Evolutionary conservation across 2,888 invertebrate species (phyloP).

Genomic region (Ophion ellenae): DNA sequence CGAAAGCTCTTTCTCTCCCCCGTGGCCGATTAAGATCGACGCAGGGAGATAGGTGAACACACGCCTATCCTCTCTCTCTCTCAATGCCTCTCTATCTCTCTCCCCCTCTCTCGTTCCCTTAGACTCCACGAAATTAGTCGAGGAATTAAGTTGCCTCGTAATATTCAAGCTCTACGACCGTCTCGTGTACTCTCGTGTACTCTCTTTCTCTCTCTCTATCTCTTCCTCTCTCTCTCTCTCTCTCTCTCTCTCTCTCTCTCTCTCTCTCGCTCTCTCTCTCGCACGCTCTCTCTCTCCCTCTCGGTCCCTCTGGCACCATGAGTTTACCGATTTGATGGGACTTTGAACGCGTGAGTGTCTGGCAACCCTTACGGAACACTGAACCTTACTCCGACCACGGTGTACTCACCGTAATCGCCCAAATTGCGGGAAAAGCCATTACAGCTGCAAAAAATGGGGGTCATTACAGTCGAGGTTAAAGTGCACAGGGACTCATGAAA

Average conservation of each 20-base stretch:
- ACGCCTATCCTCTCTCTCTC: neutral
- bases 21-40: constrained; percentile 59
- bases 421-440: constrained; percentile 68
- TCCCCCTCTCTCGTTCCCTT: constrained; percentile 12
- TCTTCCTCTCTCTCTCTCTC: constrained; percentile 2
- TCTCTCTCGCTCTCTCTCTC: neutral
- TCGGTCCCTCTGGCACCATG: constrained; percentile 22
- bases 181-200: constrained; percentile 21
- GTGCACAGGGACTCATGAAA: neutral
- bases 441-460: neutral
- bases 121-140: constrained; percentile 71
- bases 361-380: constrained; percentile 61
- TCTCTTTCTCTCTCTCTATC: neutral
- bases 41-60: constrained; percentile 48
- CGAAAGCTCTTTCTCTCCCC: constrained; percentile 45
- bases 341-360: constrained; percentile 70
- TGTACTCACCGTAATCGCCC: constrained; percentile 42
- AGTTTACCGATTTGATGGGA: constrained; percentile 70
- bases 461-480: constrained; percentile 11
- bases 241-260: neutral
- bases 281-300: neutral
- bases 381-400: constrained; percentile 15
- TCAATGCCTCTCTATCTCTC: neutral
- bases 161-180: constrained; percentile 62
- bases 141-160: constrained; percentile 73